A percentile compares a stretch with the other conserved stretches of the same genome.
phyloP scores from a whole-genome alignment of 2,888 invertebrate species.

The Tachystola acroxantha region DNA sequence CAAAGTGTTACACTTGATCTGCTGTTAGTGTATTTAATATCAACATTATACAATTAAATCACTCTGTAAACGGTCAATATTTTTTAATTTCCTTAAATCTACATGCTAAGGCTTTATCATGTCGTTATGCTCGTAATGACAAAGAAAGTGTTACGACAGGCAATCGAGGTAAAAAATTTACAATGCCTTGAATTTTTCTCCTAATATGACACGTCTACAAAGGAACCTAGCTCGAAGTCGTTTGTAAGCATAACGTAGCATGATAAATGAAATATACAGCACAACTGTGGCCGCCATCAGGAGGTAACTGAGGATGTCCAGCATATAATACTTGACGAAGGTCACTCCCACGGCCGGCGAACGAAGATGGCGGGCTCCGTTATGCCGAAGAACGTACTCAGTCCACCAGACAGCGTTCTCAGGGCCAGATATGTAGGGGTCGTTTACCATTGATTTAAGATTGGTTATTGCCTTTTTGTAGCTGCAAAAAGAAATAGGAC shows the following conservation, averaged over 20 bases:
- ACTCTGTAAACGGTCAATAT: too few relatives aligned
- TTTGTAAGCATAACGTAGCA: slow-evolving; percentile 29
- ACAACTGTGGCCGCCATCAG: slow-evolving; percentile 18
- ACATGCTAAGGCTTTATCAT: too few relatives aligned
- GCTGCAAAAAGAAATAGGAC: slow-evolving; percentile 31
- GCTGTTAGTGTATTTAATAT: too few relatives aligned
- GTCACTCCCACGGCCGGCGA: slow-evolving; percentile 55
- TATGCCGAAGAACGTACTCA: slow-evolving; percentile 68
- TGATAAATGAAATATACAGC: slow-evolving; percentile 26
- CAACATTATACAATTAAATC: too few relatives aligned
- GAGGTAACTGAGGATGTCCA: slow-evolving; percentile 45
- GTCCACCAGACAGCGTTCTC: slow-evolving; percentile 75
- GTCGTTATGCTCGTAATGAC: background rate
- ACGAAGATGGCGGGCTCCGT: slow-evolving; percentile 59
- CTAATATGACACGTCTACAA: slow-evolving; percentile 16
- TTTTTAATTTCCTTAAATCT: too few relatives aligned
- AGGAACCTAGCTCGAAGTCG: slow-evolving; percentile 33
- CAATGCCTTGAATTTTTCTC: slow-evolving; percentile 58
- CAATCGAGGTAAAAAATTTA: too few relatives aligned
- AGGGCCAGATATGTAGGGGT: slow-evolving; percentile 55
- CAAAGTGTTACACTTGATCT: too few relatives aligned
- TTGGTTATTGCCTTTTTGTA: slow-evolving; percentile 47
- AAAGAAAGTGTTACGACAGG: too few relatives aligned
- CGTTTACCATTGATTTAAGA: slow-evolving; percentile 38
- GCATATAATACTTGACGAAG: slow-evolving; percentile 51